Conservation (phyloP, 30 jellyfish, hydroid and myxozoan genomes). For the Aurelia aurita region DNA sequence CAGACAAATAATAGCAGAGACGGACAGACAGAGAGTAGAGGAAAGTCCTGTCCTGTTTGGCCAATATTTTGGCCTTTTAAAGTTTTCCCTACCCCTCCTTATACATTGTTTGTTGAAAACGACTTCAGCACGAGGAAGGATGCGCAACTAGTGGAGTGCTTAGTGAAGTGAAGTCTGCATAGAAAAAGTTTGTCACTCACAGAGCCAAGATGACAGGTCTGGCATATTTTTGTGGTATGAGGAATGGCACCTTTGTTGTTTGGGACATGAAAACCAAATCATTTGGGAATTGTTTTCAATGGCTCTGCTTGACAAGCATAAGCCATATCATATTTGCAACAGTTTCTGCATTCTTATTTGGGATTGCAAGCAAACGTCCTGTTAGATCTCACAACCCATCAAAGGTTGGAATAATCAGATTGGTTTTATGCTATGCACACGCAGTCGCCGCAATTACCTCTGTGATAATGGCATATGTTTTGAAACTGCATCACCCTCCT, state of each 20-base stretch:
- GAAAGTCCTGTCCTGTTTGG: too few species aligned
- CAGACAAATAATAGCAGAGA: too few species aligned
- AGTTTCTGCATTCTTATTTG: constrained; percentile 57
- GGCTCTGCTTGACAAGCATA: constrained; percentile 74
- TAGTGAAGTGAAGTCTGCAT: too few species aligned
- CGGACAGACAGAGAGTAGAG: too few species aligned
- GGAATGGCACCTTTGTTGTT: constrained; percentile 50
- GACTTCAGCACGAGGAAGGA: too few species aligned
- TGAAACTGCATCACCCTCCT: constrained; percentile 65
- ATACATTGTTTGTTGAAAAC: too few species aligned
- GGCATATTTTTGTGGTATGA: constrained; percentile 60
- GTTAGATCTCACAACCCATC: constrained; percentile 14
- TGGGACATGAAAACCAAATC: constrained; percentile 65
- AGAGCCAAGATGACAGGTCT: constrained; percentile 47
- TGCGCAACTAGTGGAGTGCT: too few species aligned
- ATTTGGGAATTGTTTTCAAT: constrained; percentile 83
- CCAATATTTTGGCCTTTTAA: too few species aligned
- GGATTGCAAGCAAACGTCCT: constrained; percentile 12
- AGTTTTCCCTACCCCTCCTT: too few species aligned
- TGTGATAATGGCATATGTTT: constrained; percentile 50
- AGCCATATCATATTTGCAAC: constrained; percentile 69
- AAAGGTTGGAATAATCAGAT: constrained; percentile 20
- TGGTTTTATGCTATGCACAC: constrained; percentile 27
- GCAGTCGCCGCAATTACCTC: constrained; percentile 52
- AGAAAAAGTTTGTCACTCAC: too few species aligned